phyloP scores from a whole-genome alignment of 2,888 invertebrate genomes.

The Sussaba pulchella region DNA sequence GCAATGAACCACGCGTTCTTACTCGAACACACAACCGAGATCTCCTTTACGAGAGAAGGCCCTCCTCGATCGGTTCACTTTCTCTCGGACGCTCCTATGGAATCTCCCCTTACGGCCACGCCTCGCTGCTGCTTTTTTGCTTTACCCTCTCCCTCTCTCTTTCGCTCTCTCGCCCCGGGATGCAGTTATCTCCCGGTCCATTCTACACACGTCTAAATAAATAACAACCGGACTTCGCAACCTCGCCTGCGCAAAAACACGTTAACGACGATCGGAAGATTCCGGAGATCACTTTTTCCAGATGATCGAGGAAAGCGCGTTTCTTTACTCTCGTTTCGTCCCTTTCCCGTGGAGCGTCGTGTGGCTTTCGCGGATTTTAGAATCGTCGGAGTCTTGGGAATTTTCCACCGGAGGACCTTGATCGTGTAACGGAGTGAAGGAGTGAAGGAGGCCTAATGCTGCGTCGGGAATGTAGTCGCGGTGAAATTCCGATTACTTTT shows the following conservation, averaged over 20 bases:
- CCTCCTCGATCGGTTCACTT: constrained; percentile 78
- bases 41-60: constrained; percentile 66
- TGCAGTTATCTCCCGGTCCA: constrained; percentile 5
- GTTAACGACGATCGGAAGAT: not conserved
- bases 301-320: constrained; percentile 68
- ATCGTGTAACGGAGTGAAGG: too few relatives aligned
- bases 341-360: constrained; percentile 47
- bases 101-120: constrained; percentile 64
- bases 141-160: too few relatives aligned
- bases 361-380: constrained; percentile 60
- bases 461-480: too few relatives aligned
- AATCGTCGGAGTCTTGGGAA: too few relatives aligned
- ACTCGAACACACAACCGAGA: constrained; percentile 26
- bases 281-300: constrained; percentile 48
- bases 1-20: constrained; percentile 13
- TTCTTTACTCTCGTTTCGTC: constrained; percentile 26
- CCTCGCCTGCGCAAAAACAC: not conserved
- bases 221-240: not conserved
- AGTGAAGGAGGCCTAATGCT: too few relatives aligned
- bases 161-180: constrained; percentile 19
- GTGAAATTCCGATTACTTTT: too few relatives aligned
- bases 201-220: not conserved
- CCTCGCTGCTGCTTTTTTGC: constrained; percentile 32
- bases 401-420: too few relatives aligned
- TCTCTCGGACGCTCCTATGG: constrained; percentile 71